phyloP scores from a whole-genome alignment of 1,140 invertebrate genomes.

The Cataglyphis hispanica region DNA sequence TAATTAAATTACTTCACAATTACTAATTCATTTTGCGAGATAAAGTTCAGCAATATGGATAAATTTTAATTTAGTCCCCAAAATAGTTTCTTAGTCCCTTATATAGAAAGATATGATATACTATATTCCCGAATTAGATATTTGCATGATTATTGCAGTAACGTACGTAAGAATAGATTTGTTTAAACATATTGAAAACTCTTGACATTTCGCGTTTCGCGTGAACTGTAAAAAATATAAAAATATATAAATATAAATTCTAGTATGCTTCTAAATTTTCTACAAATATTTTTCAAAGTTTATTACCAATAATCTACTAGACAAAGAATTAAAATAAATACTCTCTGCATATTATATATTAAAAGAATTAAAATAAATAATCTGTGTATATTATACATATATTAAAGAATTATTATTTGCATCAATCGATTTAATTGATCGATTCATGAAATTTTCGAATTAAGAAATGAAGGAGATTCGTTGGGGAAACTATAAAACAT shows the following conservation, averaged over 20 bases:
- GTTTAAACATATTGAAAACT: too few species aligned
- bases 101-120: not conserved
- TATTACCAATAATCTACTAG: not conserved
- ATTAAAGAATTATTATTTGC: not conserved
- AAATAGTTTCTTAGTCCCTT: not conserved
- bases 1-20: constrained; percentile 54
- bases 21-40: not conserved
- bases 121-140: constrained; percentile 19
- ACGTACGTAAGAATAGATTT: too few species aligned
- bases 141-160: not conserved
- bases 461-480: not conserved
- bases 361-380: not conserved
- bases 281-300: not conserved
- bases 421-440: not conserved
- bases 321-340: not conserved
- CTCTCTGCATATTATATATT: too few species aligned
- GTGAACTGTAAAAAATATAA: not conserved
- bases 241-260: too few species aligned
- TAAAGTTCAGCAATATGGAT: constrained; percentile 15
- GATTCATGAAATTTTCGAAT: not conserved
- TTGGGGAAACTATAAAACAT: not conserved
- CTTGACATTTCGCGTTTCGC: too few species aligned
- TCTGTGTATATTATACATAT: not conserved
- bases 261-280: not conserved
- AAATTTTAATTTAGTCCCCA: constrained; percentile 37